phyloP scores from a whole-genome alignment of 2,113 vertebrate genomes.

The Dolichotis patagonum region DNA sequence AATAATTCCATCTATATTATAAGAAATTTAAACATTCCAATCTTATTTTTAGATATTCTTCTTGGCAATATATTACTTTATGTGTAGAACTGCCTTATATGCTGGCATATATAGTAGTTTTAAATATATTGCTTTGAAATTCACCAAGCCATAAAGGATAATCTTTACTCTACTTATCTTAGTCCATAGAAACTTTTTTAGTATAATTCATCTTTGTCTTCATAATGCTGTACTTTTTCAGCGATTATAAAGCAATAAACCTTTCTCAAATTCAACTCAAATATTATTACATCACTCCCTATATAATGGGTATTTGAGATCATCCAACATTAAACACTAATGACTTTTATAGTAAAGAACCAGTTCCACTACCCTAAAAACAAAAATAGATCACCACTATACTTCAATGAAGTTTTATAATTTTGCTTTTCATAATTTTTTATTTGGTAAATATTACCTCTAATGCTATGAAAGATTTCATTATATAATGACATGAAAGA shows the following conservation, averaged over 20 bases:
- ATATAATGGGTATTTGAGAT: not conserved
- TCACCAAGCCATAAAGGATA: not conserved
- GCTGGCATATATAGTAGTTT: not conserved
- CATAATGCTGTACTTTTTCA: not conserved
- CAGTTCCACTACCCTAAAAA: not conserved
- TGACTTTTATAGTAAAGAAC: conserved; percentile 8
- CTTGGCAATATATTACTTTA: not conserved
- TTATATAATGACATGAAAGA: not conserved
- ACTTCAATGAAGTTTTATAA: not conserved
- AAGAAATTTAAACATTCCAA: not conserved
- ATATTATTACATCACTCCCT: not conserved
- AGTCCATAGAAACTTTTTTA: not conserved
- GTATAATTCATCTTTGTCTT: conserved; percentile 29
- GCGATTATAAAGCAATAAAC: not conserved
- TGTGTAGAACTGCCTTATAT: not conserved
- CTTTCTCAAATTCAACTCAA: conserved; percentile 7
- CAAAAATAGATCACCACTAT: not conserved
- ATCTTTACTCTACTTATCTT: conserved; percentile 21
- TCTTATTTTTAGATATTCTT: not conserved
- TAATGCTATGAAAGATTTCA: not conserved
- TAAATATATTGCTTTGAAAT: not conserved
- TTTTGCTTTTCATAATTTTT: not conserved
- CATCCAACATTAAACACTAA: conserved; percentile 44
- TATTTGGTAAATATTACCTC: not conserved
- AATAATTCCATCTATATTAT: not conserved